Percentiles rank a stretch among this genome's conserved stretches.
phyloP scores from a whole-genome alignment of 2,888 invertebrate genomes.

The Brachyptera putata region DNA sequence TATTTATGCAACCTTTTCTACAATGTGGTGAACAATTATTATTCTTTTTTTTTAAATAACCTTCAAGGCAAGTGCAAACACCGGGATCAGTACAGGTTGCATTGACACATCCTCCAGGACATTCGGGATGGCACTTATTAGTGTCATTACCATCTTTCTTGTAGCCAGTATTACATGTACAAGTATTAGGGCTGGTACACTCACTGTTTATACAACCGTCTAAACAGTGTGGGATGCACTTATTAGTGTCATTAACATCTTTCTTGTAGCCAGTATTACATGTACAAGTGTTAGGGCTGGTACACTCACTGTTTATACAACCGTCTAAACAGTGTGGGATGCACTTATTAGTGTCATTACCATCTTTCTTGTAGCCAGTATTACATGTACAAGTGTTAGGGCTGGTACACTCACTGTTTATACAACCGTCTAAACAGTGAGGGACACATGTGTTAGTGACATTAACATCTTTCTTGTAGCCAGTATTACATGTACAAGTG shows the following conservation, averaged over 20 bases:
- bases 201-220: slow-evolving; percentile 30
- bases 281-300: slow-evolving; percentile 11
- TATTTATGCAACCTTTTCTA: slow-evolving; percentile 4
- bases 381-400: slow-evolving; percentile 50
- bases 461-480: slow-evolving; percentile 1
- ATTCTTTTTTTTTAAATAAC: neutral
- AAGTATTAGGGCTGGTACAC: slow-evolving; percentile 33
- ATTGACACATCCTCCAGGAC: slow-evolving; percentile 18
- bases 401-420: slow-evolving; percentile 41
- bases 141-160: neutral
- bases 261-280: slow-evolving; percentile 20
- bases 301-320: slow-evolving; percentile 19
- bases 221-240: slow-evolving; percentile 33
- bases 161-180: slow-evolving; percentile 34
- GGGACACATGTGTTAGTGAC: slow-evolving; percentile 47
- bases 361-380: slow-evolving; percentile 40
- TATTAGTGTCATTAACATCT: too few relatives aligned
- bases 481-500: slow-evolving; percentile 20
- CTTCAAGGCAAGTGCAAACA: slow-evolving; percentile 21
- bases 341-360: neutral
- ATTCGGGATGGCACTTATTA: slow-evolving; percentile 12
- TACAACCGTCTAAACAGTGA: slow-evolving; percentile 39
- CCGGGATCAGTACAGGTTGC: slow-evolving; percentile 14
- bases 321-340: slow-evolving; percentile 16
- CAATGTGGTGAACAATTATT: slow-evolving; percentile 21